A percentile compares a stretch with the other conserved stretches of the same genome.
phyloP scores from a whole-genome alignment of 2,888 invertebrate genomes.

The Tipula confusa region DNA sequence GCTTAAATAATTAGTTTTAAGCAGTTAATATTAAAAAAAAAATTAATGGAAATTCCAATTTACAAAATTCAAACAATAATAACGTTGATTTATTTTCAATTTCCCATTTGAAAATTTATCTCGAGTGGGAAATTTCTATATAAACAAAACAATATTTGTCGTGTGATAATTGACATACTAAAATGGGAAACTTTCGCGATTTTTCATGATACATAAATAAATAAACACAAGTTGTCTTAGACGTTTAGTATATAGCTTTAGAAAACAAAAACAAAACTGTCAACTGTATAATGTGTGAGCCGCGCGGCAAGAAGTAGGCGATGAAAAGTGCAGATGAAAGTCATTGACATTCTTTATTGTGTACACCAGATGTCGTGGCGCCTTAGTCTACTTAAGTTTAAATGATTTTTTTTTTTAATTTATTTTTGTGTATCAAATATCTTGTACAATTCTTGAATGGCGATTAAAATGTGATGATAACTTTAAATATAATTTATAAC shows the following conservation, averaged over 20 bases:
- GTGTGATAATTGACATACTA: neutral
- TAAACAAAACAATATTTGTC: neutral
- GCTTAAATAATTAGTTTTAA: too few relatives aligned
- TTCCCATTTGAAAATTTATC: neutral
- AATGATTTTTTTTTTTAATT: neutral
- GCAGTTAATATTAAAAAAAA: too few relatives aligned
- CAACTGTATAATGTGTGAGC: neutral
- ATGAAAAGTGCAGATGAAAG: neutral
- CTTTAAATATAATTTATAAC: neutral
- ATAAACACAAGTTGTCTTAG: neutral
- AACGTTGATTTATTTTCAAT: neutral
- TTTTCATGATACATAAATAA: neutral
- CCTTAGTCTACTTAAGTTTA: neutral
- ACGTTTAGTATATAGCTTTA: too few relatives aligned
- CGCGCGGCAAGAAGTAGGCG: neutral
- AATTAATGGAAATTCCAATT: too few relatives aligned
- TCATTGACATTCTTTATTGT: neutral
- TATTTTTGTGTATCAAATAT: neutral
- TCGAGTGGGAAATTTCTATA: neutral
- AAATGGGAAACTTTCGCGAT: neutral
- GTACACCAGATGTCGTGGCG: neutral
- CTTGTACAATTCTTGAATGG: neutral
- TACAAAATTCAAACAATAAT: neutral
- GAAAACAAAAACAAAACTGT: neutral
- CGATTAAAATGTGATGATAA: constrained; percentile 6